These are phyloP conservation scores for Apis laboriosa DNA, from an alignment of 1,140 invertebrate species.

Conservation along the genomic window DNA sequence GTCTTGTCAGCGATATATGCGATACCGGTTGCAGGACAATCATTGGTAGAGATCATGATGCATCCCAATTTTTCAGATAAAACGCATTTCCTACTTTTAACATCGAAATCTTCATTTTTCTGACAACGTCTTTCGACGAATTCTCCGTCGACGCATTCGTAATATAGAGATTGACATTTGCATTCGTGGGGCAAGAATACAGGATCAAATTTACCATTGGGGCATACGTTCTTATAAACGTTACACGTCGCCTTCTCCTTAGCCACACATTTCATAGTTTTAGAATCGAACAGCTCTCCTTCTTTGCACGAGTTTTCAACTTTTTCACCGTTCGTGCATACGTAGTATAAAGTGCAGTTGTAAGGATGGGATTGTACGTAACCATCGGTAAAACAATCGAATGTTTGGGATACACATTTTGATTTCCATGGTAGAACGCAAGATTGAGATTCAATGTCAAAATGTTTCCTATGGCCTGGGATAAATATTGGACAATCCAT, in stretches of 20 bases:
- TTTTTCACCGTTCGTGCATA: constrained; percentile 68
- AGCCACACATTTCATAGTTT: constrained; percentile 68
- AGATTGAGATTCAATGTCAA: constrained; percentile 66
- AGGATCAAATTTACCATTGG: not conserved
- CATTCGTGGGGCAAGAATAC: constrained; percentile 79
- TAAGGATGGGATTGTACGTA: not conserved
- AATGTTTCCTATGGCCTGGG: constrained; percentile 67
- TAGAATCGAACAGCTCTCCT: constrained; percentile 73
- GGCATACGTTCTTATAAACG: constrained; percentile 2
- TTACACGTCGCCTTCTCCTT: not conserved
- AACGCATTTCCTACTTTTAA: constrained; percentile 76
- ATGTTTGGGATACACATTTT: constrained; percentile 41
- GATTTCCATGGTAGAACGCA: constrained; percentile 70
- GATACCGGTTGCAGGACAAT: not conserved
- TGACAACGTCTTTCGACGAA: constrained; percentile 78
- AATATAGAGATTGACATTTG: constrained; percentile 75
- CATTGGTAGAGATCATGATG: not conserved
- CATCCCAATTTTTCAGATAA: constrained; percentile 77
- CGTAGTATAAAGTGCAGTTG: constrained; percentile 61
- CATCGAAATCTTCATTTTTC: constrained; percentile 78
- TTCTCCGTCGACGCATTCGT: constrained; percentile 80
- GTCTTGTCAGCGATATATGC: not conserved
- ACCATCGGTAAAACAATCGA: not conserved
- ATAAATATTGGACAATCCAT: constrained; percentile 45
- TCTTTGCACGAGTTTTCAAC: constrained; percentile 67